These are phyloP conservation scores for Dasysyrphus albostriatus DNA, from an alignment of 2,888 invertebrate genomes.

Conservation along the genomic window DNA sequence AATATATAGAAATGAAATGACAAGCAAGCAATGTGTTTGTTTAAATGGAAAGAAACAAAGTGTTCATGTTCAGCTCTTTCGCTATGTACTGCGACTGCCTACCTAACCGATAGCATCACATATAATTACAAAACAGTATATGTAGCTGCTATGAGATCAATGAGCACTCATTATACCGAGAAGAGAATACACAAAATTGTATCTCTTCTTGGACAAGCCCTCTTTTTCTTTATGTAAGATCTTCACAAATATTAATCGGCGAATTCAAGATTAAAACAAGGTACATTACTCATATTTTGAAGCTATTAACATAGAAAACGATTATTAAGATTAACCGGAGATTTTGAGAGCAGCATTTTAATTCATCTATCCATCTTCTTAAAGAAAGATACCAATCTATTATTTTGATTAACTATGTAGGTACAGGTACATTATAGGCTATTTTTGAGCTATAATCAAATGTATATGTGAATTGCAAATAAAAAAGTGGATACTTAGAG, in stretches of 20 bases:
- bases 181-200: constrained; percentile 1
- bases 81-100: constrained; percentile 2
- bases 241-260: neutral
- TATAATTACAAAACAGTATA: constrained; percentile 7
- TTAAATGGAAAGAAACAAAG: constrained; percentile 13
- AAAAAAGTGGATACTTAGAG: no score
- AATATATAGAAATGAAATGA: constrained; percentile 1
- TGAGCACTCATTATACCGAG: neutral
- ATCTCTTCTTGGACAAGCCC: neutral
- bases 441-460: no score
- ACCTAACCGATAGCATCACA: constrained; percentile 9
- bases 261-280: no score
- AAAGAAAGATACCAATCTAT: no score
- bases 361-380: no score
- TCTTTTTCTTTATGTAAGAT: neutral
- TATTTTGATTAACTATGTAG: no score
- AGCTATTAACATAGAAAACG: no score
- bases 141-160: neutral
- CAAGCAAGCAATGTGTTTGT: constrained; percentile 2
- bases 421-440: no score
- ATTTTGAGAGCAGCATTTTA: no score
- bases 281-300: no score
- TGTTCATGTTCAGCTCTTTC: constrained; percentile 14
- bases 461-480: no score
- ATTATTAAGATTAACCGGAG: no score